A percentile compares a stretch with the other conserved stretches of the same genome.
phyloP scores from a whole-genome alignment of 2,113 vertebrate genomes.

The Malurus melanocephalus region DNA sequence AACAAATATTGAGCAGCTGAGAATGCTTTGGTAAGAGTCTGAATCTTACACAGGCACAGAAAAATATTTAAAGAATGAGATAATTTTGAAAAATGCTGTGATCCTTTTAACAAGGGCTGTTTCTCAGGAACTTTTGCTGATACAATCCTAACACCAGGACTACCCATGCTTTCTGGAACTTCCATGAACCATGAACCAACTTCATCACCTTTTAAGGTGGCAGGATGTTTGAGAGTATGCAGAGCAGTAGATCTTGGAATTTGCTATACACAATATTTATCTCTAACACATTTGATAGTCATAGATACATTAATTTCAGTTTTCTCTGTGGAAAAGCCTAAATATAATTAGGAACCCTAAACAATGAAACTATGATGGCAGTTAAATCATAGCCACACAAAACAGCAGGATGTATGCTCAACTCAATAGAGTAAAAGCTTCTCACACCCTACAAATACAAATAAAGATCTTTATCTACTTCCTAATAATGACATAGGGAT shows the following conservation, averaged over 20 bases:
- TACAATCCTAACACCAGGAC: neutral
- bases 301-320: neutral
- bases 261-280: neutral
- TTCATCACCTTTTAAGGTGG: neutral
- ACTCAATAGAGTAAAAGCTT: neutral
- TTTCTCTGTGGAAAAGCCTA: neutral
- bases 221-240: neutral
- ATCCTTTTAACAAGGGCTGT: neutral
- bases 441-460: conserved; percentile 35
- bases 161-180: neutral
- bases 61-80: conserved; percentile 14
- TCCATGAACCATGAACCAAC: neutral
- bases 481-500: conserved; percentile 13
- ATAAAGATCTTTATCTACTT: conserved; percentile 36
- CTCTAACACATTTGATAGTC: neutral
- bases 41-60: neutral
- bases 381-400: conserved; percentile 15
- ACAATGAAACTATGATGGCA: neutral
- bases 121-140: conserved; percentile 1
- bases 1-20: neutral
- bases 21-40: neutral
- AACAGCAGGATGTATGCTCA: conserved; percentile 12
- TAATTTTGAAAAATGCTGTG: neutral
- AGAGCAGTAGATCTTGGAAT: neutral
- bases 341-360: neutral